Base-by-base conservation (phyloP, 2,113 vertebrate species). In the Helogale parvula region DNA sequence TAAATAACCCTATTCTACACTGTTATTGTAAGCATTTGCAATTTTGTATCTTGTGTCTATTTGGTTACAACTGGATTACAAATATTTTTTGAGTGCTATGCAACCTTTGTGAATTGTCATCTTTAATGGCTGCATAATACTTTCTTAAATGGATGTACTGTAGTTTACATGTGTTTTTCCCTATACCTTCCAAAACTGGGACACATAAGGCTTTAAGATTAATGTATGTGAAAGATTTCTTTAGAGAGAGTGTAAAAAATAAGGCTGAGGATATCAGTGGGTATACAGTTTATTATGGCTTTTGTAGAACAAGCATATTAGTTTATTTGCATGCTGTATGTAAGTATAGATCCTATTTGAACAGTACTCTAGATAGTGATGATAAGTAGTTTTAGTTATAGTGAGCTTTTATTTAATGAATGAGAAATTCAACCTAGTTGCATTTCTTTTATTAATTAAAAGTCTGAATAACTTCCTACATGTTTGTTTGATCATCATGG, bases 361-460 rank as follows among this genome's bases (percentile, higher is more conserved):
- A 23, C 8, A 50, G 8, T n/a, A 66, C 31, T 35, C 76, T 25
- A 69, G 57, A 29, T 74, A 96, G 63, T 50, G 31, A 82, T 76
- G 27, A 71, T 76, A 54, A 87, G 72, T 65, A 76, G 12, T 14
- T 94, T 76, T 93, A 93, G 77, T 76, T 77, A 68, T 52, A 88
- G 74, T 79, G 79, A 16, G 16, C 1, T 35, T 68, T 47, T 72
- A 88, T 84, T n/a, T 72, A 93, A 66, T 29, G 87, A 33, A 94
- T 82, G 63, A 87, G 13, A 94, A 65, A 79, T 71, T 88, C 69
- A 88, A 50, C 7, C 5, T 72, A 68, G 93, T 11, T 74, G n/a
- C 29, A 81, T 94, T 92, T 89, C 50, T 71, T 90, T 65, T 74
- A 60, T 89, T 85, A 88, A 92, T 66, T 94, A 68, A 38, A 74